A percentile compares a stretch with the other conserved stretches of the same genome.
Conservation (phyloP, 2,113 vertebrate species). For the Eurypyga helias region DNA sequence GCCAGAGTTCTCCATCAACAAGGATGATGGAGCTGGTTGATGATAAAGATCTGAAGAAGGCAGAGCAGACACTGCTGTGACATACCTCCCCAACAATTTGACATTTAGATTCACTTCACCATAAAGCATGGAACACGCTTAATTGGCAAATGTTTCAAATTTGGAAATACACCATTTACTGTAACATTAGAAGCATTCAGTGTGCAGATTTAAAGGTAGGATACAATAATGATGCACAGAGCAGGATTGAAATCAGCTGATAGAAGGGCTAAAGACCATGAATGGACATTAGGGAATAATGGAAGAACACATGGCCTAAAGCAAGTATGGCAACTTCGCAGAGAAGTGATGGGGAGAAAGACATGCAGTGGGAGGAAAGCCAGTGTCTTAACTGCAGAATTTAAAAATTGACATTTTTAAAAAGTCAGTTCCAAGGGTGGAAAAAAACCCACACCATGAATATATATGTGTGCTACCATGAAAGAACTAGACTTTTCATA, state of each 20-base stretch:
- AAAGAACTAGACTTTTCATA: background rate
- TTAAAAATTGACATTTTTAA: background rate
- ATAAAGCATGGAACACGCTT: background rate
- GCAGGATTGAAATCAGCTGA: background rate
- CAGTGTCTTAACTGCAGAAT: background rate
- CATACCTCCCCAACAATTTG: background rate
- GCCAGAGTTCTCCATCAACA: background rate
- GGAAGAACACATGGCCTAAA: background rate
- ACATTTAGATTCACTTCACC: background rate
- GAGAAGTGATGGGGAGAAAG: background rate
- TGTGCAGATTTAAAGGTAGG: background rate
- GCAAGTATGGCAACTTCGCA: background rate
- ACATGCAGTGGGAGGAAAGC: background rate
- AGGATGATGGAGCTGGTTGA: background rate
- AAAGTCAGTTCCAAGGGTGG: background rate
- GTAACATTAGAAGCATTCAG: background rate
- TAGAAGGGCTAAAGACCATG: background rate
- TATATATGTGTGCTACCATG: background rate
- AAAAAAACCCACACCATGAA: background rate
- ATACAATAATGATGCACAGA: background rate
- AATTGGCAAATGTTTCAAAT: background rate
- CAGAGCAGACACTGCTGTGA: background rate
- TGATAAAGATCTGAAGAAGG: too few relatives aligned
- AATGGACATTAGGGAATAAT: background rate
- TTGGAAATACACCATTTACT: background rate